Conservation (phyloP, 1,140 invertebrate genomes). For the Drosophila kohkoa region DNA sequence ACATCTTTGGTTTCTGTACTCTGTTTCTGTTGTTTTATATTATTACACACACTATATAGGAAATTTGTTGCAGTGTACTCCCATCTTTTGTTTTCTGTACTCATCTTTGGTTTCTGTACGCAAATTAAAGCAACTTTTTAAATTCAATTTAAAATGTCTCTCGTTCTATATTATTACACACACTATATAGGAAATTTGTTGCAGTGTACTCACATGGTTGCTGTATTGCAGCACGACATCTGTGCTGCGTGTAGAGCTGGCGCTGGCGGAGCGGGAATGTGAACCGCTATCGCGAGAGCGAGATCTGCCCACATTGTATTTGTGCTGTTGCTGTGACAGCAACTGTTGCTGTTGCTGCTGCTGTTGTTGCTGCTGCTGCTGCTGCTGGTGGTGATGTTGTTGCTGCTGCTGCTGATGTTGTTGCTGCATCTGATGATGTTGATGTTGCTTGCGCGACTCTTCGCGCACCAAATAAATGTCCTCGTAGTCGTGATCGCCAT, state of each 20-base stretch:
- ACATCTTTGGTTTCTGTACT: no score
- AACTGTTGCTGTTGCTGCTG: conserved; percentile 46
- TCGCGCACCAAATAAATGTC: conserved; percentile 90
- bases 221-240: conserved; percentile 83
- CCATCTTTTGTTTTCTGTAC: no score
- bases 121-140: no score
- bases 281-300: conserved; percentile 89
- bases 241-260: conserved; percentile 85
- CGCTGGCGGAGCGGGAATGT: conserved; percentile 88
- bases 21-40: no score
- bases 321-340: conserved; percentile 59
- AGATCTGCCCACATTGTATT: conserved; percentile 81
- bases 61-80: conserved; percentile 37
- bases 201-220: conserved; percentile 73
- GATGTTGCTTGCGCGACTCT: conserved; percentile 85
- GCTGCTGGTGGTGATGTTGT: conserved; percentile 45
- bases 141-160: no score
- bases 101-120: no score
- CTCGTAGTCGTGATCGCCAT: conserved; percentile 89
- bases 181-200: not conserved
- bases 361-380: conserved; percentile 49
- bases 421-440: conserved; percentile 47
- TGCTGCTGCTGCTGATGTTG: conserved; percentile 40
- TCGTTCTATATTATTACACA: no score
- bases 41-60: not conserved